Percentiles rank a stretch among this genome's conserved stretches.
Evolutionary conservation across 2,888 invertebrate species (phyloP).

Genomic region (Drosophila monieri): DNA sequence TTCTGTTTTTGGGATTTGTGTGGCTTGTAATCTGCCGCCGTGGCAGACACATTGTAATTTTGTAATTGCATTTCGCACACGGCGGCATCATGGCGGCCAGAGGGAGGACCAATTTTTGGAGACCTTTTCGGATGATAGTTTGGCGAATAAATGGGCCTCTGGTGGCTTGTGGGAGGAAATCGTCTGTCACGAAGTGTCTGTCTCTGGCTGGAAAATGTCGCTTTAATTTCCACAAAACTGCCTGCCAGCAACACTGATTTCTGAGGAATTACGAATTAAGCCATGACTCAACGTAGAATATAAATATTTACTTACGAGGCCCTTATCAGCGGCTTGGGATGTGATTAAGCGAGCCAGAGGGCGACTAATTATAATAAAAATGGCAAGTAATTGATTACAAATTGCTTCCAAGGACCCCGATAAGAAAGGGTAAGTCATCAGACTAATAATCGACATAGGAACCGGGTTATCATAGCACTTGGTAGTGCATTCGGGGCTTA

Average conservation of each 20-base stretch:
- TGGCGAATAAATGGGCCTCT: conserved; percentile 27
- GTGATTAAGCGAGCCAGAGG: conserved; percentile 22
- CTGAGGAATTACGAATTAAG: conserved; percentile 1
- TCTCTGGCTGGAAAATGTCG: conserved; percentile 17
- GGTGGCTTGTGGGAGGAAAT: conserved; percentile 63
- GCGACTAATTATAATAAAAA: conserved; percentile 49
- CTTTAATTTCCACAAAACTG: conserved; percentile 1
- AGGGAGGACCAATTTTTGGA: conserved; percentile 18
- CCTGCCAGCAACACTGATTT: not conserved
- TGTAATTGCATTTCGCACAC: conserved; percentile 63
- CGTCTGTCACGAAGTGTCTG: conserved; percentile 18
- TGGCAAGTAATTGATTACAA: conserved; percentile 61
- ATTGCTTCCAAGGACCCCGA: conserved; percentile 42
- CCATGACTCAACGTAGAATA: conserved; percentile 30
- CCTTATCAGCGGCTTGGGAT: conserved; percentile 22
- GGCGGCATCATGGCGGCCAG: conserved; percentile 28
- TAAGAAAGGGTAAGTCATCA: conserved; percentile 6
- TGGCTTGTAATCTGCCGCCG: conserved; percentile 62
- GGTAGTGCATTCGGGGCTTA: too few species aligned
- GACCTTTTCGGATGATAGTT: conserved; percentile 32
- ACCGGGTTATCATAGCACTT: too few species aligned
- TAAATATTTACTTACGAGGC: conserved; percentile 23
- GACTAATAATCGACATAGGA: too few species aligned
- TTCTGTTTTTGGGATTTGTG: conserved; percentile 37
- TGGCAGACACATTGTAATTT: conserved; percentile 69